Evolutionary conservation across 2,797 vertebrate species (phyloP), one percentile per base, ranked within the genome.

Genomic region (Pelobates cultripes): DNA sequence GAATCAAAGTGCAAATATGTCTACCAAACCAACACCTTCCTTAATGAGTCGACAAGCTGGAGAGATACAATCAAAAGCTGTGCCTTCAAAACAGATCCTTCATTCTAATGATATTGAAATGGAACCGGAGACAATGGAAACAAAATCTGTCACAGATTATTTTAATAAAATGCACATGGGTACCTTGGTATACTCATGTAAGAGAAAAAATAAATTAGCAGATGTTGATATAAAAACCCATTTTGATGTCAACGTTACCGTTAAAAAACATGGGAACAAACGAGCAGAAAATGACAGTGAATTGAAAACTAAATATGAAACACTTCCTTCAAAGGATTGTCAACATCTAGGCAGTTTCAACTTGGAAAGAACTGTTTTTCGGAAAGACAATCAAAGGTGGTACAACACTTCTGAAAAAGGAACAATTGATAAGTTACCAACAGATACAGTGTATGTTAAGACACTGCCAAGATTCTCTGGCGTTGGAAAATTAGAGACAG

Each of bases 61-160:
- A 1, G 95, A 97, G 81, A 91, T 91, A 0, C 96, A 95, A 79
- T 94, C 95, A 82, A 93, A 96, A 89, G 93, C 94, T 57, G 94
- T 96, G 87, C 91, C 97, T 93, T 96, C 97, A 84, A 95, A 97
- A 84, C 97, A 97, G 91, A 95, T 97, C 47, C 95, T 97, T 88
- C 96, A 95, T 91, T 96, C 97, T 0, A 94, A 97, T 82, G 96
- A 95, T 7, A 95, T 98, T 79, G 97, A 99, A 92, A 99, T 99
- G 97, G 97, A 99, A 89, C 97, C 98, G 42, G 97, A 98, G 90
- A 98, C 97, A 2, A 99, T 99, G 97, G 98, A 99, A 92, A 99
- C 96, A 86, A 99, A 99, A 92, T 99, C 97, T 0, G 94, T 99
- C 79, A 97, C 96, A 9, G 96, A 99, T 86, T 99, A 97, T 91